These are phyloP conservation scores for Ifrita kowaldi DNA, from an alignment of 2,113 vertebrate genomes.

Conservation along the genomic window DNA sequence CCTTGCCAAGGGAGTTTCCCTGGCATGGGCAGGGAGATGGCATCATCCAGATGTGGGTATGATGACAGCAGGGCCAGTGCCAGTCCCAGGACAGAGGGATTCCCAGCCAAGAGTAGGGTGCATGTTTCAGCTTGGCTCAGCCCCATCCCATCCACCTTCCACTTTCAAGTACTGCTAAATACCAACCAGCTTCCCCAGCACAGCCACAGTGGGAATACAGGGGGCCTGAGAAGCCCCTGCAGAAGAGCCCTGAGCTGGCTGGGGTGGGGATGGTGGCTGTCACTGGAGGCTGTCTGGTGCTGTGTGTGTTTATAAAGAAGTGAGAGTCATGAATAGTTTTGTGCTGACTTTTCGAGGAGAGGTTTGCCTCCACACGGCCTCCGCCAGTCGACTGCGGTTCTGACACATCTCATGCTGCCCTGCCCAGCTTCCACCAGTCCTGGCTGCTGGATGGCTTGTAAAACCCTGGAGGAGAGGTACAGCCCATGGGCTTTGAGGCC, in stretches of 20 bases:
- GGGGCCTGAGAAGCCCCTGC: background rate
- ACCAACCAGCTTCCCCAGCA: background rate
- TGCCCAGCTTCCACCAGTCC: background rate
- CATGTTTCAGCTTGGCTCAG: background rate
- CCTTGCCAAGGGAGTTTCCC: background rate
- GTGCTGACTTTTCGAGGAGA: slow-evolving; percentile 5
- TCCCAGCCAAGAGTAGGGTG: background rate
- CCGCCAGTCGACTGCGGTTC: background rate
- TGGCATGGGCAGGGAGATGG: background rate
- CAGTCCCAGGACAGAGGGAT: background rate
- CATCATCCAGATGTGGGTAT: background rate
- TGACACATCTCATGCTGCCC: background rate
- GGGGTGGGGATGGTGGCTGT: background rate
- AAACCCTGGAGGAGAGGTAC: background rate
- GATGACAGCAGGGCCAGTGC: background rate
- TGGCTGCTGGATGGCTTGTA: background rate
- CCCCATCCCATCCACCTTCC: background rate
- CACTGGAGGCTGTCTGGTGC: background rate
- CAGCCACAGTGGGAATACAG: background rate
- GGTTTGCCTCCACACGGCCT: background rate
- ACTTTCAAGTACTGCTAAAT: background rate
- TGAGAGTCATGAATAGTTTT: slow-evolving; percentile 51
- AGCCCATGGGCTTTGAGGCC: background rate
- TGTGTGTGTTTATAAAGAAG: background rate
- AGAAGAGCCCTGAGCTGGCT: background rate